Conservation (phyloP, 1,140 invertebrate genomes). For the Hylyphantes graminicola region DNA sequence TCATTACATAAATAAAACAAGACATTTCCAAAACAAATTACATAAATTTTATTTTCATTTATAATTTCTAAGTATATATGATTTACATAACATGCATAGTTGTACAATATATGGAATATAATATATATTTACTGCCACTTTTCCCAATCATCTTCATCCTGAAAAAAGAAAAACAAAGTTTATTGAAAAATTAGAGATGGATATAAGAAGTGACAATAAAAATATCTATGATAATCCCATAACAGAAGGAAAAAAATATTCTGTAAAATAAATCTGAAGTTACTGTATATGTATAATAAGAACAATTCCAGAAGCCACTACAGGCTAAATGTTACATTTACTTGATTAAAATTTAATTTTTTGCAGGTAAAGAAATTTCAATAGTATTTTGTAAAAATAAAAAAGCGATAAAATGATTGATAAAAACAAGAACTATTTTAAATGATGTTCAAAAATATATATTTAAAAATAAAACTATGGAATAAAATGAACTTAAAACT, state of each 20-base stretch:
- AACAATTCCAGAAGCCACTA: no score
- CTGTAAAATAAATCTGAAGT: neutral
- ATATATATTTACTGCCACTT: slow-evolving; percentile 41
- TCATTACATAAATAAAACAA: neutral
- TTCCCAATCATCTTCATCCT: slow-evolving; percentile 52
- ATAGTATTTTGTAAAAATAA: no score
- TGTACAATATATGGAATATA: slow-evolving; percentile 32
- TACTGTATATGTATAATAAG: no score
- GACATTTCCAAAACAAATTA: slow-evolving; percentile 40
- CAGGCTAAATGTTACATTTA: no score
- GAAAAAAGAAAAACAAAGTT: neutral
- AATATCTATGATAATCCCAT: neutral
- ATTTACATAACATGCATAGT: slow-evolving; percentile 21
- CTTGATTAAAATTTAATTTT: no score
- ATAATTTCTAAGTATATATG: slow-evolving; percentile 46
- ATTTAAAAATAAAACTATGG: no score
- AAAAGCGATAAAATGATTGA: no score
- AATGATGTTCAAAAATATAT: no score
- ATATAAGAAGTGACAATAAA: neutral
- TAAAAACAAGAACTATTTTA: no score
- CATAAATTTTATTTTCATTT: slow-evolving; percentile 31
- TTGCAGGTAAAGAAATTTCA: no score
- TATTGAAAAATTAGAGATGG: neutral
- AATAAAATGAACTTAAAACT: no score
- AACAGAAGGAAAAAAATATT: neutral